phyloP scores from a whole-genome alignment of 2,888 invertebrate species.

The Drosophila multiciliata region DNA sequence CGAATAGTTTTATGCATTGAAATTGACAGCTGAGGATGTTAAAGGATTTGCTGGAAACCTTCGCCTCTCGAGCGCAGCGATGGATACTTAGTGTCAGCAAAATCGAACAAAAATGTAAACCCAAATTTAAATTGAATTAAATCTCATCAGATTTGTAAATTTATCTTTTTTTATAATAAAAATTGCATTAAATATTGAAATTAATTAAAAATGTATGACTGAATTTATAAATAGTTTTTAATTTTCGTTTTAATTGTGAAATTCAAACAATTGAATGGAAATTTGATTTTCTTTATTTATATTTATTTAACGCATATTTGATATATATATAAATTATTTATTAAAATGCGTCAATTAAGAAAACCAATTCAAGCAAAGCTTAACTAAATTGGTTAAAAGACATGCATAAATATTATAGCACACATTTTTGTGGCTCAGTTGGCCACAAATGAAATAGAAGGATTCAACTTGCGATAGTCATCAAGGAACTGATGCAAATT shows the following conservation, averaged over 20 bases:
- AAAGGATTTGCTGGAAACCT: slow-evolving; percentile 29
- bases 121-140: slow-evolving; percentile 3
- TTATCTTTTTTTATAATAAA: background rate
- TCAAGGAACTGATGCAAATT: slow-evolving; percentile 30
- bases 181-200: background rate
- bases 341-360: slow-evolving; percentile 20
- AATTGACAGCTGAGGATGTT: slow-evolving; percentile 65
- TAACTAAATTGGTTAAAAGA: slow-evolving; percentile 20
- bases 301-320: background rate
- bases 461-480: slow-evolving; percentile 23
- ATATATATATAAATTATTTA: slow-evolving; percentile 3
- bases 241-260: background rate
- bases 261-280: background rate
- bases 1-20: slow-evolving; percentile 50
- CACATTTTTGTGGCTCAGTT: slow-evolving; percentile 26
- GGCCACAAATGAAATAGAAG: slow-evolving; percentile 13
- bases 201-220: background rate
- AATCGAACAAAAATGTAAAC: background rate
- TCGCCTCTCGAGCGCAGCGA: slow-evolving; percentile 13
- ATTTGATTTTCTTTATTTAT: background rate
- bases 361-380: slow-evolving; percentile 14
- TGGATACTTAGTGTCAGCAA: slow-evolving; percentile 37
- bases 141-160: background rate
- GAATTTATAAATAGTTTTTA: background rate
- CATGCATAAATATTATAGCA: slow-evolving; percentile 23